These are phyloP conservation scores for Hycleus phaleratus DNA, from an alignment of 1,140 invertebrate species.

Conservation along the genomic window DNA sequence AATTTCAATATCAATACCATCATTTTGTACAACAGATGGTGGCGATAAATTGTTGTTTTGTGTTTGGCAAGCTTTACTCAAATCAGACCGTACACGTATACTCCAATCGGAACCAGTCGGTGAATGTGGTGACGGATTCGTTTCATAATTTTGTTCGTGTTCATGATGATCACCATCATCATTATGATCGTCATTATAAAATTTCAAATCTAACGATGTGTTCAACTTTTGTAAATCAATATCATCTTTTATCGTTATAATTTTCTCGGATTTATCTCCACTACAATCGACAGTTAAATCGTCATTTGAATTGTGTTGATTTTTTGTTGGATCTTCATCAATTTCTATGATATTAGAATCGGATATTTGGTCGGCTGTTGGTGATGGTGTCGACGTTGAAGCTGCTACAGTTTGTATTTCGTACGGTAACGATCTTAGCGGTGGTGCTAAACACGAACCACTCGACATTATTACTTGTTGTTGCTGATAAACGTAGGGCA, in stretches of 20 bases:
- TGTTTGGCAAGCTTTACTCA: slow-evolving; percentile 36
- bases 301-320: slow-evolving; percentile 16
- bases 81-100: slow-evolving; percentile 15
- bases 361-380: not conserved
- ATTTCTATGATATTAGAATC: not conserved
- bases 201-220: slow-evolving; percentile 2
- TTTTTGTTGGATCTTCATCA: slow-evolving; percentile 1
- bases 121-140: not conserved
- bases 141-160: slow-evolving; percentile 12
- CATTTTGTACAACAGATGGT: not conserved
- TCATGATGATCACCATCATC: slow-evolving; percentile 11
- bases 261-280: slow-evolving; percentile 10
- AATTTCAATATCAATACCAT: not conserved
- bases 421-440: slow-evolving; percentile 27
- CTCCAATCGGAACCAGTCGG: not conserved
- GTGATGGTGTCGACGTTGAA: not conserved
- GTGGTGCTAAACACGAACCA: slow-evolving; percentile 25
- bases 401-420: slow-evolving; percentile 16
- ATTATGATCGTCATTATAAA: slow-evolving; percentile 8
- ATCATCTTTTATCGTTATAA: not conserved
- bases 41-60: slow-evolving; percentile 23
- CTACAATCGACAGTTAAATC: slow-evolving; percentile 33
- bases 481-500: slow-evolving; percentile 49
- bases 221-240: slow-evolving; percentile 1
- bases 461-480: slow-evolving; percentile 49